Base-by-base conservation (phyloP, 92 coral and sea anemone species). In the Anthopleura xanthogrammica region DNA sequence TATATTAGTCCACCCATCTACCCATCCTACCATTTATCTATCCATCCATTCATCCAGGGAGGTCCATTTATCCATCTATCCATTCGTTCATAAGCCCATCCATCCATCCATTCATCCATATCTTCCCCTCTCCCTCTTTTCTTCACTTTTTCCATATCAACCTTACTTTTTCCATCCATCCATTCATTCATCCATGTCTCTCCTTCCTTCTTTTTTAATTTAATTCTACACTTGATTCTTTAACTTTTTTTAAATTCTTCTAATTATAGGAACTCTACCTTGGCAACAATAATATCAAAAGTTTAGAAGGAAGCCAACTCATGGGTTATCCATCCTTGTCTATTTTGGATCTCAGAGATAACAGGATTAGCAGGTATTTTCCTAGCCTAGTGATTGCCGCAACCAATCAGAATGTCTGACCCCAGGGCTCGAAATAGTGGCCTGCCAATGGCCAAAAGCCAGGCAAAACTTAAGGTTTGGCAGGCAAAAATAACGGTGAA, bases 321-420 rank as follows among this genome's bases (percentile, higher is more conserved):
- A 42, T 77, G 46, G 87, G 86, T 36, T 76, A 92, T 52, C 85
- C 89, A 64, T 90, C 94, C 13, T 87, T 97, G 77, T 80, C 95
- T 23, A 84, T 94, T 57, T 85, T 94, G 77, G 98, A 94, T 82
- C 82, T 97, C 12, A 90, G 95, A 76, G 97, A 97, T 86, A 94
- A 97, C 87, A 88, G 78, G 82, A 91, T 97, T 60, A 90, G 79
- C 77, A 93, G 89, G 99, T 97, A 85, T 80, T 52, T 54, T 13
- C 11, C 58, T 54, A 14, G 1, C 58, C 7, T 54, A 14, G 3
- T 6, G 11, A 11, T 0, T 54, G 7, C 50, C 7, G 7, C 50
- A 46, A 9, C 50, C 50, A 46, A 46, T 46, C 50, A 46, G 36
- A 29, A 29, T 29, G 36, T 29, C 36, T 29, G 36, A 29, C 36